Evolutionary conservation across 2,113 vertebrate species (phyloP).

Genomic region (Campylorhamphus procurvoides): DNA sequence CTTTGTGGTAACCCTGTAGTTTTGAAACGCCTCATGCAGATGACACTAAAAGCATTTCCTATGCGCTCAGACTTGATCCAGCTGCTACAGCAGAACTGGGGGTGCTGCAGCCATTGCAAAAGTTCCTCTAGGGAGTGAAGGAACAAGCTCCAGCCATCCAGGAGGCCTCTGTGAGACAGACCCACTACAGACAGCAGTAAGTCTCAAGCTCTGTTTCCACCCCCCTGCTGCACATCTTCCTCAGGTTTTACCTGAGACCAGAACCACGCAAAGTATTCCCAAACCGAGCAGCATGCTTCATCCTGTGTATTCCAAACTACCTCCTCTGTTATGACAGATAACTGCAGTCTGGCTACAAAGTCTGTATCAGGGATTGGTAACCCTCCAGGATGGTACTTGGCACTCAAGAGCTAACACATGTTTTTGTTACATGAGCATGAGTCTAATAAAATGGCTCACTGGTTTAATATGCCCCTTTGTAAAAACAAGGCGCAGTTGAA

Average conservation of each 20-base stretch:
- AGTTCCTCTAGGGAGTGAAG: neutral
- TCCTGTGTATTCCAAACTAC: slow-evolving; percentile 36
- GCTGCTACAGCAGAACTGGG: neutral
- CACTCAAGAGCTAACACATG: slow-evolving; percentile 57
- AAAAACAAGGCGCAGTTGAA: slow-evolving; percentile 33
- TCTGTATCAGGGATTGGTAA: slow-evolving; percentile 42
- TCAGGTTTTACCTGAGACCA: neutral
- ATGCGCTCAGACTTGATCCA: neutral
- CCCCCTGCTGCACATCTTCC: neutral
- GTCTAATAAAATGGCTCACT: slow-evolving; percentile 67
- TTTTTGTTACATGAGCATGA: slow-evolving; percentile 63
- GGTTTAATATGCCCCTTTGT: slow-evolving; percentile 56
- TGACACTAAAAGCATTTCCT: neutral
- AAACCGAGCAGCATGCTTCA: slow-evolving; percentile 13
- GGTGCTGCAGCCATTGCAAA: neutral
- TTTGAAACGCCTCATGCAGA: neutral
- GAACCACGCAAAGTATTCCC: neutral
- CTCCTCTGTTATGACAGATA: slow-evolving; percentile 55
- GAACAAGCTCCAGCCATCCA: neutral
- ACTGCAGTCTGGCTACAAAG: slow-evolving; percentile 53
- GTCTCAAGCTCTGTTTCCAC: neutral
- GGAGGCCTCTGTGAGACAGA: fast-evolving
- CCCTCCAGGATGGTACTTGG: slow-evolving; percentile 61
- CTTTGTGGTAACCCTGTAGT: neutral
- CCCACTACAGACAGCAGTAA: neutral